phyloP scores from a whole-genome alignment of 2,888 invertebrate genomes.

The Synanthedon andrenaeformis region DNA sequence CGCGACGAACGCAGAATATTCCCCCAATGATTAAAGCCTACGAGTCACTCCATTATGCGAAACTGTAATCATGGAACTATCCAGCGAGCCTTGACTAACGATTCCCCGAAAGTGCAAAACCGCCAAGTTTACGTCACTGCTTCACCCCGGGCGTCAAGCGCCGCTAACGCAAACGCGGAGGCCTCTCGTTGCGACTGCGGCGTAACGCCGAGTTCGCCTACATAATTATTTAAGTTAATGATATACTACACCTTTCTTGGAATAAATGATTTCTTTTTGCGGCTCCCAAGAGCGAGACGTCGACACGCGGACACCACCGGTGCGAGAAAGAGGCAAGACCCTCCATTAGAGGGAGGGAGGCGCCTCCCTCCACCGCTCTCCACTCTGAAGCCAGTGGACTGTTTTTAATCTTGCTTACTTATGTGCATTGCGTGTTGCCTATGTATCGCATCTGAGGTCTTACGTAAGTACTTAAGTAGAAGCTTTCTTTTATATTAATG shows the following conservation, averaged over 20 bases:
- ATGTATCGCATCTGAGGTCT: not conserved
- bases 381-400: constrained; percentile 32
- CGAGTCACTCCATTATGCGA: constrained; percentile 52
- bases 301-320: constrained; percentile 1
- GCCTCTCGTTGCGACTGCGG: constrained; percentile 11
- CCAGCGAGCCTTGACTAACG: constrained; percentile 13
- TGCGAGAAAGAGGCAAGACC: constrained; percentile 20
- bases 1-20: constrained; percentile 32
- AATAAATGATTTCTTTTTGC: constrained; percentile 54
- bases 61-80: constrained; percentile 60
- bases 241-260: constrained; percentile 57
- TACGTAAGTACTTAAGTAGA: not conserved
- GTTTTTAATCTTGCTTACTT: constrained; percentile 51
- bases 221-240: constrained; percentile 68
- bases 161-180: constrained; percentile 19
- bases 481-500: too few relatives aligned
- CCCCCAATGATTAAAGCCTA: constrained; percentile 62
- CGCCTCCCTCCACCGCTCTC: constrained; percentile 30
- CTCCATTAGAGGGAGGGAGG: constrained; percentile 24
- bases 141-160: not conserved
- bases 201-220: constrained; percentile 22
- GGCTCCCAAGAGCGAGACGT: constrained; percentile 23
- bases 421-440: constrained; percentile 12
- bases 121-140: constrained; percentile 19
- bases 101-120: constrained; percentile 9